Percentiles rank a stretch among this genome's conserved stretches.
phyloP scores from a whole-genome alignment of 2,888 invertebrate species.

The Lepidocyrtoides sp. region DNA sequence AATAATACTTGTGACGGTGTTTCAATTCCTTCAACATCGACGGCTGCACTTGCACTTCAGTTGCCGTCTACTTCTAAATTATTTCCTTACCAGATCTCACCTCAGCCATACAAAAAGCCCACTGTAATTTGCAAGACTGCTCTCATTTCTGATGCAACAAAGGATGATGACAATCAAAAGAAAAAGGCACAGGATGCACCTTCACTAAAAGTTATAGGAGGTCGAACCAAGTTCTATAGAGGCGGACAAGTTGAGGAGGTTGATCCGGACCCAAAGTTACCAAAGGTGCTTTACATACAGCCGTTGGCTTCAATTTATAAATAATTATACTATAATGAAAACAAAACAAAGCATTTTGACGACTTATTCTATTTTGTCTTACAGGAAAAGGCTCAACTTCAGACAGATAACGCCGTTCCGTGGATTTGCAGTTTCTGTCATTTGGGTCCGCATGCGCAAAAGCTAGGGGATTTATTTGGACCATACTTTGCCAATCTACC shows the following conservation, averaged over 20 bases:
- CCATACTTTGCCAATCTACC: slow-evolving; percentile 82
- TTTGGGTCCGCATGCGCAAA: slow-evolving; percentile 80
- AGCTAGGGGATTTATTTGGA: slow-evolving; percentile 84
- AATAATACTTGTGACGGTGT: too few species aligned
- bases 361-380: not conserved
- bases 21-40: not conserved
- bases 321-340: too few species aligned
- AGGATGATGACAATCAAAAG: slow-evolving; percentile 68
- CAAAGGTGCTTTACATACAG: slow-evolving; percentile 73
- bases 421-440: slow-evolving; percentile 84
- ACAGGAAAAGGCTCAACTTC: slow-evolving; percentile 70
- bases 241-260: slow-evolving; percentile 83
- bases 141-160: slow-evolving; percentile 8
- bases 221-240: slow-evolving; percentile 81
- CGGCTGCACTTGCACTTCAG: not conserved
- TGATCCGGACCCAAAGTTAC: slow-evolving; percentile 76
- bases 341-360: too few species aligned
- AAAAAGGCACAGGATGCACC: slow-evolving; percentile 72
- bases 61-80: slow-evolving; percentile 37
- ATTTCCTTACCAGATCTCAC: slow-evolving; percentile 56
- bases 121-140: slow-evolving; percentile 72
- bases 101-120: slow-evolving; percentile 53
- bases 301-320: too few species aligned
- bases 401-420: slow-evolving; percentile 80
- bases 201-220: slow-evolving; percentile 78